Evolutionary conservation across 2,797 vertebrate genomes (phyloP).

Genomic region (Pyrrhura leucotis): DNA sequence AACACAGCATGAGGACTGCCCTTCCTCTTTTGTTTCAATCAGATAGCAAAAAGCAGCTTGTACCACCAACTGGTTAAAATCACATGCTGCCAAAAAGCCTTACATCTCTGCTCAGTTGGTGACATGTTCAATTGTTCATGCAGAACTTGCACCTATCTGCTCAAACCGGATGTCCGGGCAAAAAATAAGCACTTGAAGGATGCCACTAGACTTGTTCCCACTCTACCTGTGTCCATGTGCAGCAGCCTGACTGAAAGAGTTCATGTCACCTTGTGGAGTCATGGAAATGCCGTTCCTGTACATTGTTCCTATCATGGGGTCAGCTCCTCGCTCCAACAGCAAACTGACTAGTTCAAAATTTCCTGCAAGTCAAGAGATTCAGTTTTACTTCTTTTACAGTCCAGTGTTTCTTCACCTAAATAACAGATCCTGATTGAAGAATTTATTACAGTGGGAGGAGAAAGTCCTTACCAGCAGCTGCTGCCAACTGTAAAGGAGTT

Average conservation of each 20-base stretch:
- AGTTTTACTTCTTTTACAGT: constrained; percentile 41
- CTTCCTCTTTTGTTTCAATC: neutral
- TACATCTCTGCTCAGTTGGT: neutral
- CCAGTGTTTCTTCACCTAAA: neutral
- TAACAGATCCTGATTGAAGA: neutral
- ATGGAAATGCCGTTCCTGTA: constrained; percentile 96
- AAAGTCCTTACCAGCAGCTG: constrained; percentile 88
- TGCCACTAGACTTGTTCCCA: constrained; percentile 59
- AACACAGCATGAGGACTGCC: neutral
- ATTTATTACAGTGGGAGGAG: neutral
- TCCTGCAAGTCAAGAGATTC: constrained; percentile 81
- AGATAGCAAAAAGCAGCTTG: neutral
- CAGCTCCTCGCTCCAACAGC: constrained; percentile 93
- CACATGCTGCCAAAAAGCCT: constrained; percentile 42
- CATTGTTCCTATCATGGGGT: constrained; percentile 96
- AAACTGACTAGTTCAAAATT: constrained; percentile 97
- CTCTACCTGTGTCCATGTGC: constrained; percentile 96
- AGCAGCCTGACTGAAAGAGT: constrained; percentile 97
- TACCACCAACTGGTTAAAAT: constrained; percentile 24
- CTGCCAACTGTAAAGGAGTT: constrained; percentile 94
- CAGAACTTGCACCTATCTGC: constrained; percentile 30
- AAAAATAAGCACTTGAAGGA: constrained; percentile 19
- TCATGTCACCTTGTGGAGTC: constrained; percentile 95
- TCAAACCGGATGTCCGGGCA: neutral
- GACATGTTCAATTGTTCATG: constrained; percentile 4